These are phyloP conservation scores for Hirtodrosophila trivittata DNA, from an alignment of 2,888 invertebrate species.

Conservation along the genomic window DNA sequence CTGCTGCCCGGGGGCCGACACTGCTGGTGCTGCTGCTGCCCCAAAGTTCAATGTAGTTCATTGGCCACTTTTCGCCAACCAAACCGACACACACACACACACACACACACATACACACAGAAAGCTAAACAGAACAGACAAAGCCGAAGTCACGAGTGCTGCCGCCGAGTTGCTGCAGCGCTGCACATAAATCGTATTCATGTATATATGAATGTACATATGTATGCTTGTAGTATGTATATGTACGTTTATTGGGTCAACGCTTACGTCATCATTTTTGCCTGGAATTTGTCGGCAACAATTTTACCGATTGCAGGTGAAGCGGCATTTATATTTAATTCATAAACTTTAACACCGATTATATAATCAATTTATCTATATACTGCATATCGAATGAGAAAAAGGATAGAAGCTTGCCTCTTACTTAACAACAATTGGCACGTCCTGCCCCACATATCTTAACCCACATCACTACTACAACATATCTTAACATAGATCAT, in stretches of 20 bases:
- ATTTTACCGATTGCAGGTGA: slow-evolving; percentile 53
- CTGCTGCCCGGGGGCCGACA: slow-evolving; percentile 49
- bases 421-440: too few relatives aligned
- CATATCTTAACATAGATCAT: too few relatives aligned
- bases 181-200: slow-evolving; percentile 71
- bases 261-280: slow-evolving; percentile 77
- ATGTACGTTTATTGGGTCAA: slow-evolving; percentile 71
- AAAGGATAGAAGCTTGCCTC: not conserved
- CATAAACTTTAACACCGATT: slow-evolving; percentile 41
- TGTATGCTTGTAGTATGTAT: slow-evolving; percentile 14
- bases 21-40: slow-evolving; percentile 44
- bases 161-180: slow-evolving; percentile 56
- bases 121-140: slow-evolving; percentile 64
- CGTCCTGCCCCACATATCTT: too few relatives aligned
- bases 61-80: slow-evolving; percentile 78
- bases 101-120: slow-evolving; percentile 23
- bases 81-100: slow-evolving; percentile 46
- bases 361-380: slow-evolving; percentile 21
- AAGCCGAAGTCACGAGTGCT: slow-evolving; percentile 78
- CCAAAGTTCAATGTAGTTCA: slow-evolving; percentile 79
- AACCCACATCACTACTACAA: too few relatives aligned
- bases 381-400: too few relatives aligned
- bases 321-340: slow-evolving; percentile 39
- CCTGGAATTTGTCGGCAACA: slow-evolving; percentile 62
- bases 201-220: slow-evolving; percentile 21